Evolutionary conservation across 2,888 invertebrate genomes (phyloP).

Genomic region (Cryptops parisi): DNA sequence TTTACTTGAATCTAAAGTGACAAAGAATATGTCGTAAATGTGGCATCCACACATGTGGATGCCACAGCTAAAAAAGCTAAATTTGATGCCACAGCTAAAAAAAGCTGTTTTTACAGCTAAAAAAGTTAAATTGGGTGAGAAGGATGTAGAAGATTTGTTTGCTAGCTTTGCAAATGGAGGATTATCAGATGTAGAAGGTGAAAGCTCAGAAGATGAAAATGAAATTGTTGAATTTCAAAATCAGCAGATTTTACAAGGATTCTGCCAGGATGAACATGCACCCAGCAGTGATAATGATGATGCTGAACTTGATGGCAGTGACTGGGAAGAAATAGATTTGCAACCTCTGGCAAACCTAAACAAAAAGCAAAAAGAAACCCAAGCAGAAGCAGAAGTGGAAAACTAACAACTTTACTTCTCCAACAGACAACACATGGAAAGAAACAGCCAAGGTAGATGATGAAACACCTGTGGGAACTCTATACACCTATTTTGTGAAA

Average conservation of each 20-base stretch:
- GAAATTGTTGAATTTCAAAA: background rate
- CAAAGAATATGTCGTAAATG: no score
- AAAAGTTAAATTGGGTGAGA: background rate
- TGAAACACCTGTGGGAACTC: background rate
- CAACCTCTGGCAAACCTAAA: background rate
- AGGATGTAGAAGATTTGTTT: background rate
- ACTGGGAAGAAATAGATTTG: background rate
- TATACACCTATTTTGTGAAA: background rate
- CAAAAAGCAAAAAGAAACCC: background rate
- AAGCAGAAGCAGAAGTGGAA: background rate
- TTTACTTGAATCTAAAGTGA: no score
- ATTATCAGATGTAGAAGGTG: background rate
- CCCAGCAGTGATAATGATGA: background rate
- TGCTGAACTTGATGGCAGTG: background rate
- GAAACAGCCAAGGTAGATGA: background rate
- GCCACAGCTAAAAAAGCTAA: no score
- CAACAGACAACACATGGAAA: background rate
- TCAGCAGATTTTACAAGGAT: background rate
- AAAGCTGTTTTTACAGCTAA: background rate
- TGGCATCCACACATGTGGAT: no score
- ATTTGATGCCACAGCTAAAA: no score
- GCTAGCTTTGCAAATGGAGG: background rate
- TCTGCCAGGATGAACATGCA: background rate
- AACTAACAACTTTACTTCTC: background rate
- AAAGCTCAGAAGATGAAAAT: background rate